Conservation (phyloP, 1,140 invertebrate species). For the Drosophila murphyi region DNA sequence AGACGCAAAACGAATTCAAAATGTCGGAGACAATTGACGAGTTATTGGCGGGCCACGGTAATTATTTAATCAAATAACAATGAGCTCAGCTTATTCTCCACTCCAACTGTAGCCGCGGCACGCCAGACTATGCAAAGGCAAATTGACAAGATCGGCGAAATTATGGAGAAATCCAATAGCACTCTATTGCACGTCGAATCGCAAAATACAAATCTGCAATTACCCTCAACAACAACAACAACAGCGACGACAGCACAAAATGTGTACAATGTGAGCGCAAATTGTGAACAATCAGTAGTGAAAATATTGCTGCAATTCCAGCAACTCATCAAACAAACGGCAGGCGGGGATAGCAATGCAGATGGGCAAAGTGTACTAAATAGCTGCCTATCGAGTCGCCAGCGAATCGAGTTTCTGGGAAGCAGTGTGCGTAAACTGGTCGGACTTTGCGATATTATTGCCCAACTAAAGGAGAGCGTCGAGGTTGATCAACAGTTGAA, state of each 20-base stretch:
- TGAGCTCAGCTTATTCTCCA: not conserved
- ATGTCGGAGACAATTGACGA: slow-evolving; percentile 65
- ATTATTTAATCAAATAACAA: slow-evolving; percentile 17
- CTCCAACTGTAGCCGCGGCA: slow-evolving; percentile 23
- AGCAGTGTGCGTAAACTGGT: slow-evolving; percentile 68
- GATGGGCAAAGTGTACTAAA: slow-evolving; percentile 33
- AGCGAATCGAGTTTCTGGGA: slow-evolving; percentile 58
- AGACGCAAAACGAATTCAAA: slow-evolving; percentile 41
- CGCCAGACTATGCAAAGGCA: slow-evolving; percentile 49
- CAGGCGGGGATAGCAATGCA: slow-evolving; percentile 6
- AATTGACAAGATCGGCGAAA: slow-evolving; percentile 51
- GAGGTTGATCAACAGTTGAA: slow-evolving; percentile 23
- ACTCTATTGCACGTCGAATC: slow-evolving; percentile 67
- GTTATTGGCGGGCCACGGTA: slow-evolving; percentile 70
- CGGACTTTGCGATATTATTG: slow-evolving; percentile 56
- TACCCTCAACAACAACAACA: not conserved
- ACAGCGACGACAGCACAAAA: slow-evolving; percentile 32
- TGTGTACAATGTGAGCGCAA: slow-evolving; percentile 45
- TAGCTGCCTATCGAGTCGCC: slow-evolving; percentile 36
- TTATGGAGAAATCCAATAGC: slow-evolving; percentile 72
- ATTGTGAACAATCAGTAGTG: slow-evolving; percentile 49
- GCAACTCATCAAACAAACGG: slow-evolving; percentile 32
- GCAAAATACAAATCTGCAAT: slow-evolving; percentile 1
- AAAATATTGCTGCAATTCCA: slow-evolving; percentile 67
- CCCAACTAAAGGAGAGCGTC: slow-evolving; percentile 46